These are phyloP conservation scores for Fabriciana adippe DNA, from an alignment of 2,888 invertebrate genomes.

Conservation along the genomic window DNA sequence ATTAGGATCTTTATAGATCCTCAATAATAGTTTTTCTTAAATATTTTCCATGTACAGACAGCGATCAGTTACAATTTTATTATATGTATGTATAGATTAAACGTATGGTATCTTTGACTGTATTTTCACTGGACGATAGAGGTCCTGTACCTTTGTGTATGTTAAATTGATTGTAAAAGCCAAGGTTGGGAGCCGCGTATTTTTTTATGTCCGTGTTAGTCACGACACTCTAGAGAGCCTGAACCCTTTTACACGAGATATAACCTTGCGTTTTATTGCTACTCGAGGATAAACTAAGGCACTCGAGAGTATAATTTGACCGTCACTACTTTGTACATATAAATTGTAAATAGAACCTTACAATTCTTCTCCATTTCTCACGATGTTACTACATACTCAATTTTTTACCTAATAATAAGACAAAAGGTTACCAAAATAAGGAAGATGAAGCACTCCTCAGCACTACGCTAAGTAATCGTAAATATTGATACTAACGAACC, in stretches of 20 bases:
- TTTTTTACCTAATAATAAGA: neutral
- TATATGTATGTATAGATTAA: too few species aligned
- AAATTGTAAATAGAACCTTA: neutral
- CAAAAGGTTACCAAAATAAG: neutral
- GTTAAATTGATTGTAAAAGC: constrained; percentile 29
- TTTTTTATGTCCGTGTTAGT: constrained; percentile 42
- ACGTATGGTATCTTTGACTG: too few species aligned
- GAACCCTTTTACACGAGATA: constrained; percentile 34
- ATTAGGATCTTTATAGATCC: too few species aligned
- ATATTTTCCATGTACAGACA: too few species aligned
- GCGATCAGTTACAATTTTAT: too few species aligned
- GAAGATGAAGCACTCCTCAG: too few species aligned
- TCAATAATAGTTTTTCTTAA: too few species aligned
- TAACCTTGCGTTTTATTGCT: constrained; percentile 32
- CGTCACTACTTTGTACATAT: constrained; percentile 4
- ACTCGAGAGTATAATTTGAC: constrained; percentile 19
- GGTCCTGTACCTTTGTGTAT: neutral
- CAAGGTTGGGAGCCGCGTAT: constrained; percentile 37
- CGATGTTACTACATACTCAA: neutral
- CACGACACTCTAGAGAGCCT: constrained; percentile 37
- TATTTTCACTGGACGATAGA: neutral
- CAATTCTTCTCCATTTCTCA: neutral
- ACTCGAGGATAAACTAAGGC: constrained; percentile 26
- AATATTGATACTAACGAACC: too few species aligned
- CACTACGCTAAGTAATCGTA: too few species aligned